Percentiles rank a stretch among this genome's conserved stretches.
phyloP scores from a whole-genome alignment of 1,140 invertebrate genomes.

The Aradophagus sp. region DNA sequence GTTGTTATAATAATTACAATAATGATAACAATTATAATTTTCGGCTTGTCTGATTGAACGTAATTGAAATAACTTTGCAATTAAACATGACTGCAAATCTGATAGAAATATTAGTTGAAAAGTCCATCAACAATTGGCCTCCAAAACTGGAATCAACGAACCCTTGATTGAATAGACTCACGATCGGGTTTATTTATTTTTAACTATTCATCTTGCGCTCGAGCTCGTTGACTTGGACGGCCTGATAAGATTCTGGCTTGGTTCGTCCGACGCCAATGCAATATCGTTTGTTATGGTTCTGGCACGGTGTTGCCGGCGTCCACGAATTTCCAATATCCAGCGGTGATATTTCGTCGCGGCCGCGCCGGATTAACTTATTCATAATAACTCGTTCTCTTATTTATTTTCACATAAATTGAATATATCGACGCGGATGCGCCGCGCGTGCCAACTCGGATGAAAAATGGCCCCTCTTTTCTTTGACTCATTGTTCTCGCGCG shows the following conservation, averaged over 20 bases:
- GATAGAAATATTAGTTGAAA: no score
- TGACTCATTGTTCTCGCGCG: constrained; percentile 22
- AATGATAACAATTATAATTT: no score
- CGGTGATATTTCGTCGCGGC: constrained; percentile 41
- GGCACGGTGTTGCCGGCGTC: constrained; percentile 39
- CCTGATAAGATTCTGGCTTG: constrained; percentile 47
- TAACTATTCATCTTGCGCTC: no score
- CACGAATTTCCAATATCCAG: constrained; percentile 18
- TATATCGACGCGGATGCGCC: constrained; percentile 33
- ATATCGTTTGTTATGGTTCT: constrained; percentile 54
- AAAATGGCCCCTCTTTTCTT: constrained; percentile 28
- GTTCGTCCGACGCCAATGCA: constrained; percentile 47
- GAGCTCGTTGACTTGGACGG: constrained; percentile 47
- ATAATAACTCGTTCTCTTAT: constrained; percentile 46
- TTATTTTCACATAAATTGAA: constrained; percentile 48
- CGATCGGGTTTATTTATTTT: no score
- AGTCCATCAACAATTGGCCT: no score
- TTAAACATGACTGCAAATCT: no score
- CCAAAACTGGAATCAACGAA: no score
- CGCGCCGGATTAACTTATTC: constrained; percentile 32
- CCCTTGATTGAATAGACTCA: no score
- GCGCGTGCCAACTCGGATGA: constrained; percentile 38
- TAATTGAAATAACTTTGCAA: no score
- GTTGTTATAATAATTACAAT: no score
- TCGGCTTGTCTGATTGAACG: no score